Conservation (phyloP, 1,140 invertebrate species). For the Carposina sasakii region DNA sequence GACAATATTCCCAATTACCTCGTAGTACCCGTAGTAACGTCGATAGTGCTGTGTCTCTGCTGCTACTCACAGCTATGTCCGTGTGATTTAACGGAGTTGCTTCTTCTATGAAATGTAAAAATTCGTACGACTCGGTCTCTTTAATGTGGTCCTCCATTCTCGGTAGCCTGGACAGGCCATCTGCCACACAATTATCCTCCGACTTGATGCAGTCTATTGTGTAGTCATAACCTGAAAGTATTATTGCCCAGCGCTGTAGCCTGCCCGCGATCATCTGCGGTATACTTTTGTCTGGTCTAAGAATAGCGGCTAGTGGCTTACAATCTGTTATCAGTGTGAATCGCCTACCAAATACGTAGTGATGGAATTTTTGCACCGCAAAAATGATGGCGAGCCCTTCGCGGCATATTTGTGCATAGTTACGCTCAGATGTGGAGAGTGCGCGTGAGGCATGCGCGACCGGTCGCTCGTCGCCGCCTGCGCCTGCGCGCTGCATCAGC, state of each 20-base stretch:
- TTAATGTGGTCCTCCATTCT: background rate
- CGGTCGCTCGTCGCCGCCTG: background rate
- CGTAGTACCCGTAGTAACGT: background rate
- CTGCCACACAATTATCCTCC: background rate
- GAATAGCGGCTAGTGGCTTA: background rate
- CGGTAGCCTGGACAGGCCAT: background rate
- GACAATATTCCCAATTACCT: slow-evolving; percentile 19
- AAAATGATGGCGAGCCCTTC: background rate
- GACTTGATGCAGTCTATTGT: background rate
- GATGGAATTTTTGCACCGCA: background rate
- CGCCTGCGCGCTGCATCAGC: too few species aligned
- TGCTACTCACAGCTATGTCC: background rate
- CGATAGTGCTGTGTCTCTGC: background rate
- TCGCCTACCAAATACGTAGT: background rate
- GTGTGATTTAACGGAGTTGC: background rate
- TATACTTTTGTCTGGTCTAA: background rate
- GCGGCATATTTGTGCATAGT: background rate
- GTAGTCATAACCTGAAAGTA: background rate
- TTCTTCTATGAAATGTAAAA: background rate
- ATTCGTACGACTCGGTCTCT: background rate
- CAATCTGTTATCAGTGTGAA: background rate
- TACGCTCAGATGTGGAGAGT: background rate
- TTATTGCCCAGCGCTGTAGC: background rate
- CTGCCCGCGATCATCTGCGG: background rate
- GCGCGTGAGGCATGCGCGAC: background rate